Conservation (phyloP, 1,140 invertebrate species). For the Mya arenaria region DNA sequence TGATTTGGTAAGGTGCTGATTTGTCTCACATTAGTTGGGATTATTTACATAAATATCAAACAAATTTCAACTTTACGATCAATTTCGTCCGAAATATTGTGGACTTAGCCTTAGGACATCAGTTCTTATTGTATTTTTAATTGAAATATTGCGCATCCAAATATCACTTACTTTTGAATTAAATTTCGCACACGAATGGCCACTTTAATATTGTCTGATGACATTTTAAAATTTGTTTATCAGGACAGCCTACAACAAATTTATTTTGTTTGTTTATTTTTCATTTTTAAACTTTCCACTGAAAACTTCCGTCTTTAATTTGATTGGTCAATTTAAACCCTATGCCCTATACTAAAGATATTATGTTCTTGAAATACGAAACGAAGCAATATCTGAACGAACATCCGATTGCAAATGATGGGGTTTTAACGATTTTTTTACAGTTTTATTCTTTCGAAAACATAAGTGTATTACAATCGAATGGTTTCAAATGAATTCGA, state of each 20-base stretch:
- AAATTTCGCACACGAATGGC: constrained; percentile 13
- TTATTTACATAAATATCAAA: not conserved
- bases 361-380: no score
- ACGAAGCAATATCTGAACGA: no score
- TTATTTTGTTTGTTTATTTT: not conserved
- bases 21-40: not conserved
- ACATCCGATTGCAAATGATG: no score
- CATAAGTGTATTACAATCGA: no score
- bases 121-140: not conserved
- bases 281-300: not conserved
- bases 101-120: not conserved
- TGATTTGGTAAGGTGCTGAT: not conserved
- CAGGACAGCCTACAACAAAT: not conserved
- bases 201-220: constrained; percentile 37
- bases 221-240: not conserved
- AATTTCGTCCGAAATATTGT: not conserved
- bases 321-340: no score
- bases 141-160: not conserved
- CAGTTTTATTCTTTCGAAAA: no score
- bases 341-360: no score
- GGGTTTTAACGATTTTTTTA: no score
- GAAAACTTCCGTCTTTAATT: not conserved
- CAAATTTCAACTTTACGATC: not conserved
- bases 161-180: constrained; percentile 15
- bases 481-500: no score